Percentiles rank a stretch among this genome's conserved stretches.
Evolutionary conservation across 1,140 invertebrate species (phyloP).

Genomic region (Asobara japonica): DNA sequence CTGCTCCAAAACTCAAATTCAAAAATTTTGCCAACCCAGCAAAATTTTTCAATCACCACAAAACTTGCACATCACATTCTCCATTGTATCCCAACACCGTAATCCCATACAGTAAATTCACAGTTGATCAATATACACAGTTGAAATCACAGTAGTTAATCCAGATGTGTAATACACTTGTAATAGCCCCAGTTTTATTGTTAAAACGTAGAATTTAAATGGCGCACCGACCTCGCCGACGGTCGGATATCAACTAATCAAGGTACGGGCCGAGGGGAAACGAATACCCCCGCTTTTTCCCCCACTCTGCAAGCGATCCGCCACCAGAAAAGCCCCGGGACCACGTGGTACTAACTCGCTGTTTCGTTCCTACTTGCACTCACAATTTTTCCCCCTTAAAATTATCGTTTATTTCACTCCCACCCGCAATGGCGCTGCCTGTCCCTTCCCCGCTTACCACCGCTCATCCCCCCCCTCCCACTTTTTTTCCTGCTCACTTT

Average conservation of each 20-base stretch:
- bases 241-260: conserved; percentile 59
- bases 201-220: background rate
- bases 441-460: conserved; percentile 14
- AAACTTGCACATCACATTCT: background rate
- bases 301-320: background rate
- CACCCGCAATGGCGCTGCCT: conserved; percentile 15
- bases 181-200: background rate
- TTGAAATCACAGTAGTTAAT: background rate
- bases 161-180: background rate
- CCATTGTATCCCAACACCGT: background rate
- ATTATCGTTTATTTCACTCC: background rate
- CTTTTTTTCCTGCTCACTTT: background rate
- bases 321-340: conserved; percentile 34
- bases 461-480: conserved; percentile 6
- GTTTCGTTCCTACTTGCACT: conserved; percentile 2
- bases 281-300: conserved; percentile 34
- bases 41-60: background rate
- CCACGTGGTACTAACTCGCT: conserved; percentile 39
- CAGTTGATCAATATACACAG: background rate
- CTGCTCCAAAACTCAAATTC: no score
- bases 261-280: conserved; percentile 40
- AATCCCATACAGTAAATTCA: background rate
- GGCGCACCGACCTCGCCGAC: conserved; percentile 39
- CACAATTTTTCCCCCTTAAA: conserved; percentile 9
- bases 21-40: no score